Conservation (phyloP, 2,113 vertebrate species). For the Sorex fumeus region DNA sequence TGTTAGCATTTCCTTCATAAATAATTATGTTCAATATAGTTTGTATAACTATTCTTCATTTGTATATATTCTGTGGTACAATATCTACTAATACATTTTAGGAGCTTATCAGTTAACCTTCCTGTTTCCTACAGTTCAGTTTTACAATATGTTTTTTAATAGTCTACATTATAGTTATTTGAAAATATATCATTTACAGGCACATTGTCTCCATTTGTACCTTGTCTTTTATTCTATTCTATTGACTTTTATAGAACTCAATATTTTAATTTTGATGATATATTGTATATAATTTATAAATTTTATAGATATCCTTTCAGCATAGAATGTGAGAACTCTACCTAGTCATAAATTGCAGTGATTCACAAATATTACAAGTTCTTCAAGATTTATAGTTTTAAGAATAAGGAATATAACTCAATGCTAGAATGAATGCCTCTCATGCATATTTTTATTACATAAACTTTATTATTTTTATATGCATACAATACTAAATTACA, state of each 20-base stretch:
- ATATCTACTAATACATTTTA: conserved; percentile 5
- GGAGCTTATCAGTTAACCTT: background rate
- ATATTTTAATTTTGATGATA: background rate
- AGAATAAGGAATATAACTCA: too few species aligned
- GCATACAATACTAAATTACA: too few species aligned
- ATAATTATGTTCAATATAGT: background rate
- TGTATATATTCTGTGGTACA: background rate
- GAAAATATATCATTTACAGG: background rate
- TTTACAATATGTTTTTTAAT: background rate
- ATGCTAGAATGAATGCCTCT: too few species aligned
- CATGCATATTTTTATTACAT: too few species aligned
- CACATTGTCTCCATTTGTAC: background rate
- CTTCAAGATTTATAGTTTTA: background rate
- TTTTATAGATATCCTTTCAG: background rate
- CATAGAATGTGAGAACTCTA: background rate
- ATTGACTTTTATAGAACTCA: background rate
- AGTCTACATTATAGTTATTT: background rate
- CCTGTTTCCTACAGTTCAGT: background rate
- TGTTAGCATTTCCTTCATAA: background rate
- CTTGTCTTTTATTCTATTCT: background rate
- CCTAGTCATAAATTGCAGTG: background rate
- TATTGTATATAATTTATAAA: background rate
- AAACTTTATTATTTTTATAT: too few species aligned
- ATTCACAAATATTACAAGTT: background rate
- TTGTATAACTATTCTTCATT: background rate